Conservation (phyloP, 2,113 vertebrate genomes). For the Castor canadensis region DNA sequence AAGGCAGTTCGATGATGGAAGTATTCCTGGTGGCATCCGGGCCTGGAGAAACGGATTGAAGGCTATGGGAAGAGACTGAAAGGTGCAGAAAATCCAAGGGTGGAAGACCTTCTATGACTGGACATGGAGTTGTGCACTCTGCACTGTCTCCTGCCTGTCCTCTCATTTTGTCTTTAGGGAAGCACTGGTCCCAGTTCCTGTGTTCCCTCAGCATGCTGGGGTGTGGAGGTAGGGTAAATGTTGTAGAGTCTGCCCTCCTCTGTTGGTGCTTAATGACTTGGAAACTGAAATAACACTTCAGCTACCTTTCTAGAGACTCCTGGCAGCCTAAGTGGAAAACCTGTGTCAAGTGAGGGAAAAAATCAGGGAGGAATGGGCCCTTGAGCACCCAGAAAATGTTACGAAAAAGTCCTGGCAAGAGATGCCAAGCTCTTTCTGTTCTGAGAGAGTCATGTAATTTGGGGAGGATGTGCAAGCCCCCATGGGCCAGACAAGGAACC, state of each 20-base stretch:
- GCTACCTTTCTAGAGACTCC: conserved; percentile 53
- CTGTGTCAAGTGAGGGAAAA: conserved; percentile 33
- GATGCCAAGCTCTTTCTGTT: not conserved
- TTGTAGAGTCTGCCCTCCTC: not conserved
- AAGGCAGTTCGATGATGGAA: not conserved
- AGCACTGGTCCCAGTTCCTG: rapidly evolving
- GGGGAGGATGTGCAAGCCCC: not conserved
- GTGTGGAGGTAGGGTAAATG: not conserved
- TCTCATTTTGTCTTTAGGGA: not conserved
- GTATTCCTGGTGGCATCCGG: not conserved
- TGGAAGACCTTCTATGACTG: too few relatives aligned
- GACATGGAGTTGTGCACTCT: rapidly evolving
- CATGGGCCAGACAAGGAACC: not conserved
- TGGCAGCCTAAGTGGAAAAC: conserved; percentile 65
- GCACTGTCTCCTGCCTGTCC: not conserved
- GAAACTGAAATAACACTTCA: conserved; percentile 18
- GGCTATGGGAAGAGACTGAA: not conserved
- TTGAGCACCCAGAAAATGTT: not conserved
- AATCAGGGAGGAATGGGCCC: not conserved
- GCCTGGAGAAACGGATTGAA: not conserved
- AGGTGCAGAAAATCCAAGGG: not conserved
- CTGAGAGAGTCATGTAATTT: rapidly evolving
- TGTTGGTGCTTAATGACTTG: conserved; percentile 52
- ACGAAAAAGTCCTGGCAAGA: not conserved
- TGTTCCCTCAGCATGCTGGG: rapidly evolving